Conservation (phyloP, 1,140 invertebrate species). For the Dinoponera quadriceps region DNA sequence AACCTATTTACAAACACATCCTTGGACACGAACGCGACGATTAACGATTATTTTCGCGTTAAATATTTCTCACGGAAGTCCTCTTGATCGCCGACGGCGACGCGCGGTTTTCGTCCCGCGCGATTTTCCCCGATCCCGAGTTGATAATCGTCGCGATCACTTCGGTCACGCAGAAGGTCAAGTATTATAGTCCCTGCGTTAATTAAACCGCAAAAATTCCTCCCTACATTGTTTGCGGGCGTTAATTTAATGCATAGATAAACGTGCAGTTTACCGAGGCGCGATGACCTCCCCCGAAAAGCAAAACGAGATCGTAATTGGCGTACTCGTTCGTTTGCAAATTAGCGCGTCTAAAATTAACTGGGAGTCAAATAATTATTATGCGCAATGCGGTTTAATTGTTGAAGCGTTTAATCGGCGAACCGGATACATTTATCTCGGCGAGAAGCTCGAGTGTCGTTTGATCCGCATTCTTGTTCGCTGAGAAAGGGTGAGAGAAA, state of each 20-base stretch:
- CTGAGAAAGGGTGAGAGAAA: not conserved
- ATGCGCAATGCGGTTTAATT: constrained; percentile 10
- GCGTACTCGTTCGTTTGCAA: not conserved
- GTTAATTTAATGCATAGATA: constrained; percentile 16
- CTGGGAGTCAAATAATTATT: not conserved
- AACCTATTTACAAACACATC: too few species aligned
- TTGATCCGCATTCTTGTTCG: not conserved
- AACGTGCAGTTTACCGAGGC: not conserved
- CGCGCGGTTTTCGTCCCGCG: not conserved
- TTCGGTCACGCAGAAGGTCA: not conserved
- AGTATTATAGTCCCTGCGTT: not conserved
- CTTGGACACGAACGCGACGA: too few species aligned
- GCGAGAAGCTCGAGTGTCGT: too few species aligned
- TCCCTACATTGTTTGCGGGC: not conserved
- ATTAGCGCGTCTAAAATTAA: constrained; percentile 11
- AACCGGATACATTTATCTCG: constrained; percentile 6
- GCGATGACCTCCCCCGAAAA: not conserved
- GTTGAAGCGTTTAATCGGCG: not conserved
- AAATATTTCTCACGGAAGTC: too few species aligned
- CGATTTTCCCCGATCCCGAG: not conserved
- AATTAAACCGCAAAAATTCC: constrained; percentile 11
- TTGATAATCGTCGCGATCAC: too few species aligned
- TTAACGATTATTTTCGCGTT: too few species aligned
- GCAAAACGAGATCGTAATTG: constrained; percentile 13
- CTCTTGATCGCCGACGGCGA: too few species aligned